Percentiles rank a stretch among this genome's conserved stretches.
Evolutionary conservation across 1,140 invertebrate genomes (phyloP).

Genomic region (Sarcophaga peregrina): DNA sequence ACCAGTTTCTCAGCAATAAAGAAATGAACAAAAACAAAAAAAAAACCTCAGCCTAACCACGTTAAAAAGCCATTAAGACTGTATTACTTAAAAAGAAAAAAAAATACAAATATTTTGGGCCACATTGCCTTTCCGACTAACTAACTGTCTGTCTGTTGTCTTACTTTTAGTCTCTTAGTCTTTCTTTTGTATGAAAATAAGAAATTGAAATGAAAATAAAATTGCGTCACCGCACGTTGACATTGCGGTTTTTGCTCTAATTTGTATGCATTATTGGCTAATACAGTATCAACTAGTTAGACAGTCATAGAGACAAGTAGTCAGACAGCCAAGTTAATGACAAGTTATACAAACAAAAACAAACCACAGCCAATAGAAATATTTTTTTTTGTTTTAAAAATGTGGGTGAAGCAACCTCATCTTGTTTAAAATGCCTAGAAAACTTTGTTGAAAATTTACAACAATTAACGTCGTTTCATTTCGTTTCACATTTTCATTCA

Average conservation of each 20-base stretch:
- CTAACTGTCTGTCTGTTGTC: background rate
- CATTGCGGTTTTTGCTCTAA: slow-evolving; percentile 40
- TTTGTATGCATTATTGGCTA: slow-evolving; percentile 35
- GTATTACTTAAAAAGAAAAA: background rate
- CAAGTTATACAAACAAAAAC: background rate
- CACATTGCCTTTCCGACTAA: background rate
- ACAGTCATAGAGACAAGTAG: background rate
- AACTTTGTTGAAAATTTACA: slow-evolving; percentile 19
- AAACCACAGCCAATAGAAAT: background rate
- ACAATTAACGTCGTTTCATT: too few species aligned
- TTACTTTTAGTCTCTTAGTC: background rate
- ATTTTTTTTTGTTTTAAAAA: too few species aligned
- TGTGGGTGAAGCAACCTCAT: slow-evolving; percentile 28
- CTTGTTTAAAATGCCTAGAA: background rate
- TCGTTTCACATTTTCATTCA: background rate
- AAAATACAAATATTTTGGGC: background rate
- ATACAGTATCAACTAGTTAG: background rate
- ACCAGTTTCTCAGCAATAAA: slow-evolving; percentile 2
- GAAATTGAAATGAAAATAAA: slow-evolving; percentile 1
- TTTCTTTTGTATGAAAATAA: too few species aligned
- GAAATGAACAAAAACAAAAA: background rate
- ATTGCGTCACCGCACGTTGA: slow-evolving; percentile 39
- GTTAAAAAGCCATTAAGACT: background rate
- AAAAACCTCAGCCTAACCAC: background rate
- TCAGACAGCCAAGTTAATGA: slow-evolving; percentile 19